Base-by-base conservation (phyloP, 1,140 invertebrate genomes). In the Anastrepha ludens region DNA sequence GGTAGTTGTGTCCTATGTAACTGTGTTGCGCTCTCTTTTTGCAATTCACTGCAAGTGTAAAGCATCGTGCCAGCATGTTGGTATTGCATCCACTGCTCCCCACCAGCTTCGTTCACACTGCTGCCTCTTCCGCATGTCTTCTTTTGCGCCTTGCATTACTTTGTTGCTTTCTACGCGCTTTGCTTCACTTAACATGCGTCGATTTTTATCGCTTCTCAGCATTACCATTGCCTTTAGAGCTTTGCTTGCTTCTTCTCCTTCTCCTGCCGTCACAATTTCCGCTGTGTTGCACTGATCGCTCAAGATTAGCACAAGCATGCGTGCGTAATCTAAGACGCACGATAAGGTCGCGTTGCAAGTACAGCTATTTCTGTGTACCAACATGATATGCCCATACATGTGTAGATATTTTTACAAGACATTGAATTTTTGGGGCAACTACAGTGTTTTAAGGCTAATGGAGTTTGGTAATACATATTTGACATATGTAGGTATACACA, bases 271-370 rank as follows among this genome's bases (percentile, higher is more conserved):
- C 17, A n/a, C 41, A n/a, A 55, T 62, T 4, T 50, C 47, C 17
- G 74, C 74, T 41, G 47, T 4, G 20, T 58, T 50, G 47, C 74
- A 81, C 17, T 81, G 74, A 81, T 81, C 74, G 74, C 20, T 81
- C 47, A 81, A 81, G 74, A 81, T 81, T 81, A 81, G 50, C n/a
- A 9, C 74, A 81, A 81, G 74, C 47, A 81, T 81, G 47, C 74
- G 47, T 81, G 74, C 50, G 74, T 81, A 81, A 81, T 81, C 74
- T 47, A 81, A 81, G 74, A 58, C 74, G 74, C 74, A 81, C 47
- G 74, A 81, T 81, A 81, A 81, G 74, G 74, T 81, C 74, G 47
- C 74, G 47, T 81, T 81, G 74, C 47, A 81, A 81, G 29, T 81
- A 55, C 74, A 81, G 74, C 74, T 81, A 81, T 81, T 81, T 81